Evolutionary conservation across 2,113 vertebrate species (phyloP), one percentile per base, ranked within the genome.

Genomic region (Oncorhynchus clarkii): DNA sequence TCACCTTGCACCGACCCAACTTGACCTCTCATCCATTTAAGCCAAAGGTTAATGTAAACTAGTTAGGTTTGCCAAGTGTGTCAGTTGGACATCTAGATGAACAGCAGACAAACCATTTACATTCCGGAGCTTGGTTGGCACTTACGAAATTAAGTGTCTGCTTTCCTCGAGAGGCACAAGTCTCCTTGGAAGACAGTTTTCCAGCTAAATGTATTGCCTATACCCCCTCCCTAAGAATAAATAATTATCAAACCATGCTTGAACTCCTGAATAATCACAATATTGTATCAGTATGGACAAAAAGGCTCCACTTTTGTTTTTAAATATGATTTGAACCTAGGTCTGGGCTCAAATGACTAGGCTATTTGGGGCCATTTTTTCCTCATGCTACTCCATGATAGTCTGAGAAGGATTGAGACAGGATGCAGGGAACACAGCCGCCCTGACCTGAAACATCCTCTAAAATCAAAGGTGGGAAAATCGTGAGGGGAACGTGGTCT

Each of bases 401-500:
- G 57, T 65, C 45, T 66, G 73, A 71, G 39, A 71, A 27, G 62
- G 65, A 31, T 60, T 16, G 48, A 66, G 64, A 72, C 79, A 77
- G 75, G 79, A 77, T 73, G 70, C 39, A 14, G 78, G 24, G 75
- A 57, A 64, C 70, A 70, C 68, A 74, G 72, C 72, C 62, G 16
- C 51, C 51, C 51, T 78, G 76, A 78, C 67, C 76, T 62, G 51
- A 71, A 69, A 73, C 80, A 77, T 78, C 80, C 80, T 78, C 76
- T 70, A 29, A 65, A 60, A 72, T 77, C 75, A 66, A 77, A 74
- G 75, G 71, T 77, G 72, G 75, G 60, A 74, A 76, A 70, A 60
- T 22, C 14, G 48, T 68, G 75, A 68, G 27, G 68, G 34, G 62
- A 68, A 64, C 48, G 31, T 49, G 34, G 24, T 64, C 60, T 74